A percentile compares a stretch with the other conserved stretches of the same genome.
Conservation (phyloP, 2,113 vertebrate genomes). For the Alligator mississippiensis region DNA sequence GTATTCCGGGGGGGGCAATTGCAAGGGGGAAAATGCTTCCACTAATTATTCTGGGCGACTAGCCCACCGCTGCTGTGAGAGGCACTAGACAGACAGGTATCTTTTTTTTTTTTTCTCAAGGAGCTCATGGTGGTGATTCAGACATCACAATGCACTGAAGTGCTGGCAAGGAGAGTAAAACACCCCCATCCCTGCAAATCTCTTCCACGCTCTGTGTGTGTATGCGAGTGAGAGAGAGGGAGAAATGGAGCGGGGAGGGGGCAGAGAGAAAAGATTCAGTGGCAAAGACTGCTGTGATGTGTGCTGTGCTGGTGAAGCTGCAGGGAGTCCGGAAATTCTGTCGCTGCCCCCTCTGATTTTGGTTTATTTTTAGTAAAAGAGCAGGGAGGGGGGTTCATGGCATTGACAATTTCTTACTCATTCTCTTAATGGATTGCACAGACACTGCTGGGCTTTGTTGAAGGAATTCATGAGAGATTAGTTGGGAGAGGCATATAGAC, state of each 20-base stretch:
- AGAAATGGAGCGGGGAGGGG: not conserved
- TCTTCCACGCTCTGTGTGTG: not conserved
- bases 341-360: not conserved
- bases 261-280: not conserved
- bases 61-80: not conserved
- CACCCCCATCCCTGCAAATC: not conserved
- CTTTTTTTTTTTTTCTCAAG: not conserved
- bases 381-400: not conserved
- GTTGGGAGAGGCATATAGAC: not conserved
- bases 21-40: not conserved
- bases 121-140: slow-evolving; percentile 54
- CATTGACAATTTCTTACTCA: not conserved
- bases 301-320: not conserved
- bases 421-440: not conserved
- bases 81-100: not conserved
- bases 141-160: slow-evolving; percentile 24
- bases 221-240: not conserved
- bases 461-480: slow-evolving; percentile 8
- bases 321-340: not conserved
- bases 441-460: slow-evolving; percentile 53
- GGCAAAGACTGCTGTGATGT: not conserved
- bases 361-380: not conserved
- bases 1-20: not conserved
- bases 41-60: not conserved
- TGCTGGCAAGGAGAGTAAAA: not conserved